Conservation (phyloP, 2,113 vertebrate genomes). For the Tamias sibiricus region DNA sequence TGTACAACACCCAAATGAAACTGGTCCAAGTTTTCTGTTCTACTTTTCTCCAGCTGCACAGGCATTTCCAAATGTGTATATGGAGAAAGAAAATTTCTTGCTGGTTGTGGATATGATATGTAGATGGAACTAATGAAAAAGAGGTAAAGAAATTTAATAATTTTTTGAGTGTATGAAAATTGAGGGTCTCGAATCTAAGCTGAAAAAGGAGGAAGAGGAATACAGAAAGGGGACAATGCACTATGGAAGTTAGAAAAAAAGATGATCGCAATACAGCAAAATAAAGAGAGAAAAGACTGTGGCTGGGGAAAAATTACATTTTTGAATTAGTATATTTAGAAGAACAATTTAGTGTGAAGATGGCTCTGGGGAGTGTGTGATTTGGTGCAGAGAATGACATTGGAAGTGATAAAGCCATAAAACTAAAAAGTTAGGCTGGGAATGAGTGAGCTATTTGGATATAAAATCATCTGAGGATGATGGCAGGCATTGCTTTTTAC, state of each 20-base stretch:
- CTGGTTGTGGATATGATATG: background rate
- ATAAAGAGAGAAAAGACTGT: background rate
- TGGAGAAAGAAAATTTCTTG: background rate
- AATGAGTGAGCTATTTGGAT: background rate
- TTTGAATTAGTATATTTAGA: background rate
- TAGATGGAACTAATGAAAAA: background rate
- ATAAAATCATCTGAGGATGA: background rate
- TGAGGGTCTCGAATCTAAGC: background rate
- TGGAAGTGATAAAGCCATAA: background rate
- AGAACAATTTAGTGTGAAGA: background rate
- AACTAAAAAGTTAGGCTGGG: background rate
- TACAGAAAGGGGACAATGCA: accelerated
- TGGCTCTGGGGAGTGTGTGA: background rate
- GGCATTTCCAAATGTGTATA: background rate
- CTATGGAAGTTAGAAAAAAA: background rate
- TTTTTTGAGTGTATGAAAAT: background rate
- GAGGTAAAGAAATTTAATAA: background rate
- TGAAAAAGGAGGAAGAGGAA: background rate
- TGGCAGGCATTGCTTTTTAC: background rate
- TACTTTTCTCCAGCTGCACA: background rate
- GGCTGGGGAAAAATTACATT: background rate
- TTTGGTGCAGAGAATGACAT: background rate
- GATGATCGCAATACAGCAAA: background rate
- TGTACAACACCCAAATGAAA: background rate
- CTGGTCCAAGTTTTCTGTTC: background rate